phyloP scores from a whole-genome alignment of 2,888 invertebrate species.

The Leptopilina syphax region DNA sequence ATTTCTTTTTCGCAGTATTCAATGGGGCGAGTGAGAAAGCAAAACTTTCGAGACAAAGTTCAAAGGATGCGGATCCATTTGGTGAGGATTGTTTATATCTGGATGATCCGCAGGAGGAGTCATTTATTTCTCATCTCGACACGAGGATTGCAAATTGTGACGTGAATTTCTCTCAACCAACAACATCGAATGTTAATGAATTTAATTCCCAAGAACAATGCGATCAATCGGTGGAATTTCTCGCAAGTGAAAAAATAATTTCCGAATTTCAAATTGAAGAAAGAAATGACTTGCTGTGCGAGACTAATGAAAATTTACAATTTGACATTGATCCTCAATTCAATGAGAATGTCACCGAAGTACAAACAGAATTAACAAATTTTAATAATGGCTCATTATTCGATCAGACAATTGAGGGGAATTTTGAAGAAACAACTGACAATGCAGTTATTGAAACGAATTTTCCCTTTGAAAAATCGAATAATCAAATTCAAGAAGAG shows the following conservation, averaged over 20 bases:
- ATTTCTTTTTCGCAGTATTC: constrained; percentile 12
- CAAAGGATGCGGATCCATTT: neutral
- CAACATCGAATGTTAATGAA: neutral
- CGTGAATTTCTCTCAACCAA: neutral
- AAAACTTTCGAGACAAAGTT: neutral
- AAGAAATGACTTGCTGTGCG: neutral
- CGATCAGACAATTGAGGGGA: neutral
- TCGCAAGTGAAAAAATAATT: constrained; percentile 8
- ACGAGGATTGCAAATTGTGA: neutral
- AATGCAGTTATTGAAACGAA: neutral
- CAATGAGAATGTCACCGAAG: constrained; percentile 7
- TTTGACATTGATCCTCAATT: constrained; percentile 27
- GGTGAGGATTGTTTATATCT: constrained; percentile 13
- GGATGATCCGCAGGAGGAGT: constrained; percentile 22
- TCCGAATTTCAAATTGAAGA: constrained; percentile 25
- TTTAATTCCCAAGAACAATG: neutral
- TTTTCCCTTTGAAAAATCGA: neutral
- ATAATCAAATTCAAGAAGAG: neutral
- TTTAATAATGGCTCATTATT: constrained; percentile 14
- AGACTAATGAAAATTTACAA: constrained; percentile 2
- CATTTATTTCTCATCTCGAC: constrained; percentile 13
- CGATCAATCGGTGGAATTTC: neutral
- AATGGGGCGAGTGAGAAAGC: constrained; percentile 1
- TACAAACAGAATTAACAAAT: constrained; percentile 7
- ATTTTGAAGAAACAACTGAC: neutral